Base-by-base conservation (phyloP, 2,113 vertebrate genomes). In the Montifringilla adamsi region DNA sequence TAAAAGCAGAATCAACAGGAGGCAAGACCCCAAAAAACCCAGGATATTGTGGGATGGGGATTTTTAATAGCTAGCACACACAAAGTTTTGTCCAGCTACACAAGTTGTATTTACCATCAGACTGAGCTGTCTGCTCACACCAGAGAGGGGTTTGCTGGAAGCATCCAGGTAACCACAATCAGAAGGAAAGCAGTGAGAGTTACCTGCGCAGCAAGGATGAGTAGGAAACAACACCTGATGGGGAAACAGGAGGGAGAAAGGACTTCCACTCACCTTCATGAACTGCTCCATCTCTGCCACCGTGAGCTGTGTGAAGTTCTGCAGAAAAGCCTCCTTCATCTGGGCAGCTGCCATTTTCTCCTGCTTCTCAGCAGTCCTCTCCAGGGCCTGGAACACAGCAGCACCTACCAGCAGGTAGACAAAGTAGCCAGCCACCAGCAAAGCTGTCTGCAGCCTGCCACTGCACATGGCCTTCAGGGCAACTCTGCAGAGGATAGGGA, bases 381-480 rank as follows among this genome's bases (percentile, higher is more conserved):
- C 97, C 95, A 98, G 87, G 0, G 87, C 95, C 87, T 97, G 96
- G 94, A 98, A 98, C 47, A 98, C 85, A 0, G 97, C 84, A 8
- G 96, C 97, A 33, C 97, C 98, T 59, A 95, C 74, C 49, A 98
- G 47, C 49, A 96, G 78, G 76, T 98, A 98, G 37, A 73, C 3
- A 1, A 97, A 60, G 53, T 97, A 97, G 39, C 93, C 24, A 0
- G 43, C 69, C 66, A 95, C 87, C n/a, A 97, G 89, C 77, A 95
- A 24, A 31, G 41, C 75, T 1, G 79, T 95, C 87, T 95, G 95
- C 73, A 93, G 76, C 78, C 72, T 96, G 66, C 56, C 87, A 41
- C 59, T 62, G 93, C 70, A 60, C 81, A 94, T 94, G 88, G 92
- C 74, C 78, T n/a, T 87, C 27, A 8, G 67, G 27, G 86, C 2